Percentiles rank a stretch among this genome's conserved stretches.
phyloP scores from a whole-genome alignment of 1,140 invertebrate species.

The Caenorhabditis remanei region DNA sequence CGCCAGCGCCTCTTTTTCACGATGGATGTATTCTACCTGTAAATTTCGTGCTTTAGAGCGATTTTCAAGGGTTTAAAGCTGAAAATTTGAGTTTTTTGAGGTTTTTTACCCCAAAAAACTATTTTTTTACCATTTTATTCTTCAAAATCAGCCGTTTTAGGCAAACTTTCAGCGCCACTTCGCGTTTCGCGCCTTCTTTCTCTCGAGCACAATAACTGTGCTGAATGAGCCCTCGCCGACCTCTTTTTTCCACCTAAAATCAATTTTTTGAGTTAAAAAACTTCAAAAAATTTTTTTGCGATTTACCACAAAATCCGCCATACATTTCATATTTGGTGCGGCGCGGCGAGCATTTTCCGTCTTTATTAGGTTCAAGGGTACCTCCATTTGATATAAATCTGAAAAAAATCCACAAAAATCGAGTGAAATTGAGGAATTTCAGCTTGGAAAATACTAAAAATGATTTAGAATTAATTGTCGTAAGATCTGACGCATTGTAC shows the following conservation, averaged over 20 bases:
- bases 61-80: slow-evolving; percentile 2
- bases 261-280: not conserved
- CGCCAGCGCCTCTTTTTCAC: slow-evolving; percentile 89
- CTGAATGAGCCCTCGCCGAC: slow-evolving; percentile 64
- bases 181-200: not conserved
- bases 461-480: not conserved
- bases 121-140: slow-evolving; percentile 51
- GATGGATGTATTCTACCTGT: slow-evolving; percentile 81
- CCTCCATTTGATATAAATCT: not conserved
- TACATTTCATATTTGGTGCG: slow-evolving; percentile 4
- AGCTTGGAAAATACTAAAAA: not conserved
- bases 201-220: slow-evolving; percentile 49
- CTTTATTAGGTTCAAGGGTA: slow-evolving; percentile 2
- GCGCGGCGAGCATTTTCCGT: not conserved
- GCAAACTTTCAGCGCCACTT: slow-evolving; percentile 59
- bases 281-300: not conserved
- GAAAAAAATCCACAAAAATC: not conserved
- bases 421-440: not conserved
- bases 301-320: slow-evolving; percentile 47
- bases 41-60: not conserved
- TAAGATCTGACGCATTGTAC: not conserved
- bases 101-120: too few relatives aligned
- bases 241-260: slow-evolving; percentile 58
- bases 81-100: not conserved
- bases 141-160: slow-evolving; percentile 64